phyloP scores from a whole-genome alignment of 2,113 vertebrate species.

The Jaculus jaculus region DNA sequence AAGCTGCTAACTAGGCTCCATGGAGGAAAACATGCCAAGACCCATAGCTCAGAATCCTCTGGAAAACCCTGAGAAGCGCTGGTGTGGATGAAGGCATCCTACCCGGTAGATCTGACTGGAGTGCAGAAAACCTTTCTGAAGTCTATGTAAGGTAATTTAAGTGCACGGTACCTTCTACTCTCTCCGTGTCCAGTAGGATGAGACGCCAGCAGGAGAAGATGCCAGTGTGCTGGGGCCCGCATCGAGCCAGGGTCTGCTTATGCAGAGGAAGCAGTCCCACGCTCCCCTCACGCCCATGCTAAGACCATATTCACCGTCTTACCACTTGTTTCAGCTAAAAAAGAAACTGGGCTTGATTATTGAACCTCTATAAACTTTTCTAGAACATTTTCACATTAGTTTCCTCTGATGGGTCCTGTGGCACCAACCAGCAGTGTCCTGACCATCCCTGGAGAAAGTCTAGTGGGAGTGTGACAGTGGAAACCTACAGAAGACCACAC shows the following conservation, averaged over 20 bases:
- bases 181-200: neutral
- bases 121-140: neutral
- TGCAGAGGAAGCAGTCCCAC: neutral
- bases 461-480: neutral
- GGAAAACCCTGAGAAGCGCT: neutral
- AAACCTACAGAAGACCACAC: neutral
- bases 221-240: fast-evolving
- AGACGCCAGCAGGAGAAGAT: neutral
- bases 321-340: fast-evolving
- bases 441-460: neutral
- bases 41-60: neutral
- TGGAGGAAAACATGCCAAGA: neutral
- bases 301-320: too few species aligned
- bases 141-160: neutral
- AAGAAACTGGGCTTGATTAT: neutral
- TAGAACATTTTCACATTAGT: neutral
- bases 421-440: neutral
- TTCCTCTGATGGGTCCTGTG: neutral
- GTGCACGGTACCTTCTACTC: neutral
- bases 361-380: neutral
- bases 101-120: neutral
- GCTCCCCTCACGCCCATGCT: neutral
- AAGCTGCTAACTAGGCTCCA: neutral
- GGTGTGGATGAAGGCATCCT: neutral
- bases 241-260: neutral